A percentile compares a stretch with the other conserved stretches of the same genome.
Conservation (phyloP, 2,113 vertebrate genomes). For the Leptobrachium ailaonicum region DNA sequence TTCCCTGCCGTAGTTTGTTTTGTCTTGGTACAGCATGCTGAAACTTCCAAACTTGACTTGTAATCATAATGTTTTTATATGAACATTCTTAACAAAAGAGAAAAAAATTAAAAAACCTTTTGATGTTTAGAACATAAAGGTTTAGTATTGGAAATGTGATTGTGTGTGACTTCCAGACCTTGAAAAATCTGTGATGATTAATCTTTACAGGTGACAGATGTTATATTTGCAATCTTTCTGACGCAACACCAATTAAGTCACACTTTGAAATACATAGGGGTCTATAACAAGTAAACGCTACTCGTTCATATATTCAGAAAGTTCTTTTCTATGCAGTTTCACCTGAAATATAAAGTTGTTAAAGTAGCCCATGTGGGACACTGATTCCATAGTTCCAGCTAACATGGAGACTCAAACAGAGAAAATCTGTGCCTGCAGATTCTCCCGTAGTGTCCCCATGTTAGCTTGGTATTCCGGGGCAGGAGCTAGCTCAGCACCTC, state of each 20-base stretch:
- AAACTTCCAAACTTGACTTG: not conserved
- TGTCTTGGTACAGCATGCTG: not conserved
- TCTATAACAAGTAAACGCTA: no score
- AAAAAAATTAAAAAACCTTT: conserved; percentile 12
- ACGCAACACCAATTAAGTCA: conserved; percentile 14
- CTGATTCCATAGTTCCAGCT: no score
- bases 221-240: conserved; percentile 31
- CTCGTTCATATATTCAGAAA: not conserved
- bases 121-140: conserved; percentile 32
- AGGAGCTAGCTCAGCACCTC: no score
- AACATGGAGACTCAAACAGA: no score
- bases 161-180: conserved; percentile 15
- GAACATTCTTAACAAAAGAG: conserved; percentile 22
- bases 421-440: no score
- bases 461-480: no score
- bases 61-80: conserved; percentile 17
- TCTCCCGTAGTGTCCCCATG: no score
- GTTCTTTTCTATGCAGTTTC: not conserved
- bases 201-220: conserved; percentile 31
- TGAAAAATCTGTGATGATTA: conserved; percentile 24
- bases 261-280: conserved; percentile 19
- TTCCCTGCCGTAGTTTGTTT: no score
- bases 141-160: conserved; percentile 9
- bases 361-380: no score
- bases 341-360: no score